Base-by-base conservation (phyloP, 1,140 invertebrate species). In the Drosophila serrata region DNA sequence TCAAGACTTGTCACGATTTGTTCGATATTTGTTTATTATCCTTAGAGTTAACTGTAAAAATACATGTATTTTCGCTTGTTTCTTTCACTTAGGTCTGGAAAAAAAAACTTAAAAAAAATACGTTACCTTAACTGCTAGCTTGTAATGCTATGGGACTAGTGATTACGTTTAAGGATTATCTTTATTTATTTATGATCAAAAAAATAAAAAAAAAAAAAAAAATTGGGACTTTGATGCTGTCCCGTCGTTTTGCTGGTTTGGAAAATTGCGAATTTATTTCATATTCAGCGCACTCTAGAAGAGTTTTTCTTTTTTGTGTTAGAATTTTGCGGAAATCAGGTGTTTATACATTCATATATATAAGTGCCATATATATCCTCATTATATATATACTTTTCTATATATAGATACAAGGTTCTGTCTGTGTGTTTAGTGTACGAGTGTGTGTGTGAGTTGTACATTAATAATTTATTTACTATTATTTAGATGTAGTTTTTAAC, bases 101-200 rank as follows among this genome's bases (percentile, higher is more conserved):
- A 87, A 87, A 84, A 87, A 49, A 49, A 48, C 11, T n/a, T n/a
- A 82, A 87, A 84, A 87, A 87, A 79, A 55, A 55, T 33, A 63
- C 45, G 27, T 48, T 42, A 40, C 62, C 84, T 87, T 88, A 88
- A 67, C 68, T 84, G 80, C 62, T 56, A 80, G 48, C 48, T 17
- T 51, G 27, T 84, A 82, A 70, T 77, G 57, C 85, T 88, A 87
- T 62, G 58, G 68, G 85, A 87, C 84, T 87, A 87, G 84, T 73
- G 62, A 78, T 84, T 80, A 79, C 31, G 27, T 53, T 70, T 57
- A 39, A 53, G 65, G 63, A 55, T 70, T 69, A 48, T 76, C 53
- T 40, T 43, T 46, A 45, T 31, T 53, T 55, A 37, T 55, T 53
- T 55, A 42, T 15, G 27, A 53, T 29, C 17, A 65, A 70, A 70